These are phyloP conservation scores for Cantharis rufa DNA, from an alignment of 2,888 invertebrate species.

Conservation along the genomic window DNA sequence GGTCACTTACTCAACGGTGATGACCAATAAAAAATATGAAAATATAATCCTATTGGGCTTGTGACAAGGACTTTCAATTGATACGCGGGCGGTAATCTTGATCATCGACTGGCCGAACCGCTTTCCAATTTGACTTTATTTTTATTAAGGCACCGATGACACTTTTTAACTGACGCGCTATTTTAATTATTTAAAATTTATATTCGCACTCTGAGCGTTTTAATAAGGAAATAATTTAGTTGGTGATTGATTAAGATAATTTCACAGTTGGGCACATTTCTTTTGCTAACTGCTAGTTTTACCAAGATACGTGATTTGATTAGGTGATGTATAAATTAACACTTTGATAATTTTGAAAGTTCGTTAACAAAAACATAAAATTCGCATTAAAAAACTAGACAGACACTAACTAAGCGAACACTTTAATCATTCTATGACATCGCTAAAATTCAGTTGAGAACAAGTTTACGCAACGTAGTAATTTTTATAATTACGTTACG, in stretches of 20 bases:
- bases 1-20: neutral
- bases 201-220: neutral
- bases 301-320: neutral
- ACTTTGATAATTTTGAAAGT: neutral
- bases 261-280: neutral
- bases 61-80: neutral
- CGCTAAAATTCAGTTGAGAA: neutral
- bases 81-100: neutral
- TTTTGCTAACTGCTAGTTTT: neutral
- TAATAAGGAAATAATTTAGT: neutral
- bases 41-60: neutral
- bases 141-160: neutral
- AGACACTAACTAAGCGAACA: neutral
- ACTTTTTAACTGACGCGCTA: neutral
- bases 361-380: neutral
- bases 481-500: neutral
- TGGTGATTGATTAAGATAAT: neutral
- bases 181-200: neutral
- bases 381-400: neutral
- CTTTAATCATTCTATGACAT: neutral
- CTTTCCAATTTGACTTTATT: neutral
- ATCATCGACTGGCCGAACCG: neutral
- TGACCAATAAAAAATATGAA: neutral
- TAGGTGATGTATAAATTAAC: neutral
- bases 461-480: neutral